Evolutionary conservation across 2,113 vertebrate species (phyloP).

Genomic region (Centropristis striata): DNA sequence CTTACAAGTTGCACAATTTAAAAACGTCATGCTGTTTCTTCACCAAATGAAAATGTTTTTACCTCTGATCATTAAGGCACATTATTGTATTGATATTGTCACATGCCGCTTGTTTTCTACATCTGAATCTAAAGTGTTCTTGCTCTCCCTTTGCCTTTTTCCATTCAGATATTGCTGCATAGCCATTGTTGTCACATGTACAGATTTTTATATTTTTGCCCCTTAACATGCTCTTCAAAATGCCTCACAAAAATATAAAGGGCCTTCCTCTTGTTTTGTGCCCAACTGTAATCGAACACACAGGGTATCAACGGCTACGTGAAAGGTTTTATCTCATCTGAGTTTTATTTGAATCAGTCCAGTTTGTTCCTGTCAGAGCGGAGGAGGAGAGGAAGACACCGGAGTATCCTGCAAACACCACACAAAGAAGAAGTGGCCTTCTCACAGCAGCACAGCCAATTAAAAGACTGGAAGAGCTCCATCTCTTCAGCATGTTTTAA

Average conservation of each 20-base stretch:
- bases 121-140: conserved; percentile 69
- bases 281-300: conserved; percentile 36
- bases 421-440: conserved; percentile 78
- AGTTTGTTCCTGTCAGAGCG: conserved; percentile 24
- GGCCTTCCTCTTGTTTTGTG: conserved; percentile 71
- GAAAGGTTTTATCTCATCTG: conserved; percentile 18
- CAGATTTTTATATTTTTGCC: conserved; percentile 59
- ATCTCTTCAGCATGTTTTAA: conserved; percentile 59
- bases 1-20: conserved; percentile 75
- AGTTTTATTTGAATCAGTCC: conserved; percentile 33
- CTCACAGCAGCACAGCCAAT: conserved; percentile 66
- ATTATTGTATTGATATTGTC: conserved; percentile 69
- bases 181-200: conserved; percentile 53
- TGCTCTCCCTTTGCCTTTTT: conserved; percentile 72
- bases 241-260: conserved; percentile 69
- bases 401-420: conserved; percentile 49
- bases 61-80: conserved; percentile 77
- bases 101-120: conserved; percentile 64
- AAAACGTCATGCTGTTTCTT: conserved; percentile 74
- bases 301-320: conserved; percentile 47
- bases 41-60: conserved; percentile 73
- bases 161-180: conserved; percentile 70
- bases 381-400: conserved; percentile 53
- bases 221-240: conserved; percentile 61
- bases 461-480: conserved; percentile 49